Percentiles rank a stretch among this genome's conserved stretches.
These are phyloP conservation scores for Phyllostomus discolor DNA, from an alignment of 2,113 vertebrate genomes.

Conservation along the genomic window DNA sequence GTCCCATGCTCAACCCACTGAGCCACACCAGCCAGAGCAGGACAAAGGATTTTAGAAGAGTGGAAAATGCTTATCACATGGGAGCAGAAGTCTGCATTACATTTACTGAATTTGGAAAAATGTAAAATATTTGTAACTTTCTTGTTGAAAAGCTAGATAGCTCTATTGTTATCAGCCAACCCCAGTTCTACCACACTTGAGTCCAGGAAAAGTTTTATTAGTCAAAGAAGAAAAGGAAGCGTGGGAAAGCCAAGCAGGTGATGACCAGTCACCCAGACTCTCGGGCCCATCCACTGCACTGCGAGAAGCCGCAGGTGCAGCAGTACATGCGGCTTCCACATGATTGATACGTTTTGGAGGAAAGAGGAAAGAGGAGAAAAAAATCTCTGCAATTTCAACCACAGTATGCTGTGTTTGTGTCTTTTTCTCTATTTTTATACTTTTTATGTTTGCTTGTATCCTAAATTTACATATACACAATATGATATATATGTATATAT, in stretches of 20 bases:
- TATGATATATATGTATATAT: no score
- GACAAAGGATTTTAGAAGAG: constrained; percentile 85
- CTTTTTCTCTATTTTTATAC: constrained; percentile 45
- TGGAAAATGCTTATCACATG: constrained; percentile 87
- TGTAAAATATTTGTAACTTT: constrained; percentile 87
- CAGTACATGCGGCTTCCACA: constrained; percentile 81
- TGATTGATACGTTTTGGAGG: constrained; percentile 90
- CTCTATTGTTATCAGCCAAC: constrained; percentile 84
- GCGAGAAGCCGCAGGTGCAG: constrained; percentile 80
- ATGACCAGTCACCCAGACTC: constrained; percentile 7
- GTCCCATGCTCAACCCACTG: no score
- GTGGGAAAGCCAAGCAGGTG: constrained; percentile 78
- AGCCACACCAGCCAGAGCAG: no score
- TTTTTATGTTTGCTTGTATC: neutral
- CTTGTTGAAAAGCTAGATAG: constrained; percentile 92
- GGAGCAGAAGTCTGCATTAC: constrained; percentile 88
- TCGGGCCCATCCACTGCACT: constrained; percentile 73
- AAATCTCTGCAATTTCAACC: constrained; percentile 59
- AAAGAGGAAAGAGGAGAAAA: constrained; percentile 81
- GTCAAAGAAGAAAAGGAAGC: constrained; percentile 90
- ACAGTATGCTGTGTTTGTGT: constrained; percentile 32
- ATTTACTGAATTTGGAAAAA: constrained; percentile 91
- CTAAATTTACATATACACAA: neutral
- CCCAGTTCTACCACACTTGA: constrained; percentile 88
- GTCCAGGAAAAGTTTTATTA: constrained; percentile 86